phyloP scores from a whole-genome alignment of 2,888 invertebrate genomes.

The Syrista parreyssii region DNA sequence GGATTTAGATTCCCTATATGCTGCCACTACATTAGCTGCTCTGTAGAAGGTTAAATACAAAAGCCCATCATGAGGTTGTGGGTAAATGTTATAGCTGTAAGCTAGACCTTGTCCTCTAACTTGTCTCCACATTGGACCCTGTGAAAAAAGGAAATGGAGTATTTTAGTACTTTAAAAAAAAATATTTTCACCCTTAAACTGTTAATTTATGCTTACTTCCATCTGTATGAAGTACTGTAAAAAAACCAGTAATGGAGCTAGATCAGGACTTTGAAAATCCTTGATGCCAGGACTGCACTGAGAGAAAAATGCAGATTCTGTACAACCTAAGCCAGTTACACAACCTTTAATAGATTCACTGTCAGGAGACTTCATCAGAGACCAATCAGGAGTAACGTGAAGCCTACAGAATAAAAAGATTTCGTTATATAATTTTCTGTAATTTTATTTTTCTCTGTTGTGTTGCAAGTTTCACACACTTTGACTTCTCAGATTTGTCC shows the following conservation, averaged over 20 bases:
- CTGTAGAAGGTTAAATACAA: constrained; percentile 79
- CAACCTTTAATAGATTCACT: constrained; percentile 69
- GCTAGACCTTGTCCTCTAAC: constrained; percentile 89
- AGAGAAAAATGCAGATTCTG: constrained; percentile 81
- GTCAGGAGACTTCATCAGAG: constrained; percentile 61
- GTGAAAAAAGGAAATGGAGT: constrained; percentile 31
- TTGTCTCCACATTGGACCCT: constrained; percentile 90
- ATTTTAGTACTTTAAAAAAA: constrained; percentile 8
- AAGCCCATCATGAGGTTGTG: constrained; percentile 76
- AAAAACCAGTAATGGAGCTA: constrained; percentile 81
- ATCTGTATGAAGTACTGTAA: constrained; percentile 88
- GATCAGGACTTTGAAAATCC: constrained; percentile 73
- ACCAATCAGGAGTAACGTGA: constrained; percentile 66
- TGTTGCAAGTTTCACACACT: neutral
- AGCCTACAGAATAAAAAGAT: constrained; percentile 50
- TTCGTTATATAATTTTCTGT: no score
- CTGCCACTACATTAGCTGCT: constrained; percentile 82
- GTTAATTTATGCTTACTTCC: constrained; percentile 71
- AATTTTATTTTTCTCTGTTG: no score
- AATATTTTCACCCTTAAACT: neutral
- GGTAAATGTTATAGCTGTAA: constrained; percentile 79
- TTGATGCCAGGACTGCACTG: constrained; percentile 77
- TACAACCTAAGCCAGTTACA: constrained; percentile 83
- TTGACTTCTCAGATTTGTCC: constrained; percentile 47
- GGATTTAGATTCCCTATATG: constrained; percentile 81